Percentiles rank a stretch among this genome's conserved stretches.
phyloP scores from a whole-genome alignment of 2,797 vertebrate species.

The Podargus strigoides region DNA sequence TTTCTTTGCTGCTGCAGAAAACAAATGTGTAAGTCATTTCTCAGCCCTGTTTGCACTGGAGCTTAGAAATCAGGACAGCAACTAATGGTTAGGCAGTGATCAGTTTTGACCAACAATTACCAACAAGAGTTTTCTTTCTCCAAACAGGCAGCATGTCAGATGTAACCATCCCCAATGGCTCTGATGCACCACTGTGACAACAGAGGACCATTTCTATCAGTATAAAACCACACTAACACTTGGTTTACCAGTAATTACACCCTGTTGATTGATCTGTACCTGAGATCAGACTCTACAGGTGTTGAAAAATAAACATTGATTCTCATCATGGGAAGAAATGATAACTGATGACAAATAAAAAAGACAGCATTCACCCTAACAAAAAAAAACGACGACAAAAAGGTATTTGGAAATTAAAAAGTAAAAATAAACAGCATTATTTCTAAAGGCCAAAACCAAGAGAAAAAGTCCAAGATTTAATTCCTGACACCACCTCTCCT shows the following conservation, averaged over 20 bases:
- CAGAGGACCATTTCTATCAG: neutral
- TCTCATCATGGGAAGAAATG: neutral
- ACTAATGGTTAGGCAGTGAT: rapidly evolving
- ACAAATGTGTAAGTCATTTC: neutral
- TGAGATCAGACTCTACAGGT: neutral
- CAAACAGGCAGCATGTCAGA: neutral
- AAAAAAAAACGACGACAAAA: neutral
- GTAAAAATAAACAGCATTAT: neutral
- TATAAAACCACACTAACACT: neutral
- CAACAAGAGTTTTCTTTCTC: neutral
- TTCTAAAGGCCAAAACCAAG: neutral
- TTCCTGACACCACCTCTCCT: neutral
- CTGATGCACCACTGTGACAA: neutral
- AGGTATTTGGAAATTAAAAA: neutral
- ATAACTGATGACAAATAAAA: neutral
- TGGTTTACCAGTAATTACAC: neutral
- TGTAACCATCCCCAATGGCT: neutral
- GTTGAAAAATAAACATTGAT: neutral
- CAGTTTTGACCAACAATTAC: neutral
- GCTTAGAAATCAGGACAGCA: too few species aligned
- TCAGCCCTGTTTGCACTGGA: neutral
- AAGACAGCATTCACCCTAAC: too few species aligned
- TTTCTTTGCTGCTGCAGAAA: neutral
- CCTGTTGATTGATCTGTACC: neutral
- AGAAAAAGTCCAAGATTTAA: neutral